Evolutionary conservation across 2,888 invertebrate genomes (phyloP).

Genomic region (Neoascia interrupta): DNA sequence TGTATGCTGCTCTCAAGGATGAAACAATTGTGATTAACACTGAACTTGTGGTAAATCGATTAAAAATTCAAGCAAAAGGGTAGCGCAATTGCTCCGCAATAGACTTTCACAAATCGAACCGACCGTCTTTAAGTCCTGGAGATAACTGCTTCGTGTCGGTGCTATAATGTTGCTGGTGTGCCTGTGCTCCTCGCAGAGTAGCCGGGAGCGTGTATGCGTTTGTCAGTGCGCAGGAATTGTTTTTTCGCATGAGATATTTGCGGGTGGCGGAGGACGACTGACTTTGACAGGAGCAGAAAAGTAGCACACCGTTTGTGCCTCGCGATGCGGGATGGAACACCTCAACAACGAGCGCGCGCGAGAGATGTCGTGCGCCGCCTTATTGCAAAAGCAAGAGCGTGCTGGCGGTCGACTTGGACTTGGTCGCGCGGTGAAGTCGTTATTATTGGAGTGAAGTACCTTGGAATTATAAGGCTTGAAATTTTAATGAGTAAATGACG

Average conservation of each 20-base stretch:
- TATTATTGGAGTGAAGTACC: not conserved
- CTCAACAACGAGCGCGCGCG: constrained; percentile 4
- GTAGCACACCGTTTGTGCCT: constrained; percentile 3
- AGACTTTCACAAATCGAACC: constrained; percentile 49
- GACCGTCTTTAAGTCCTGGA: constrained; percentile 64
- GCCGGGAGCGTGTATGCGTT: constrained; percentile 58
- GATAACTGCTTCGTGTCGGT: constrained; percentile 48
- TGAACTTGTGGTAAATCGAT: constrained; percentile 69
- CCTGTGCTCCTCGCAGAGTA: not conserved
- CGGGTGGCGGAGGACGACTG: not conserved
- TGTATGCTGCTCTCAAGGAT: constrained; percentile 46
- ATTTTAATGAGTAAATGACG: constrained; percentile 39
- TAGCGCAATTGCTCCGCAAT: constrained; percentile 46
- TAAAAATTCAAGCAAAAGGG: constrained; percentile 61
- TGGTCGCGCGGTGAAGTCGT: constrained; percentile 1
- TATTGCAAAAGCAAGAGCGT: not conserved
- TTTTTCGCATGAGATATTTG: constrained; percentile 51
- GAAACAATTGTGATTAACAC: constrained; percentile 64
- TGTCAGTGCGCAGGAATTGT: constrained; percentile 60
- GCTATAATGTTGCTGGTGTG: constrained; percentile 32
- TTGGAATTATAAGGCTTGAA: constrained; percentile 33
- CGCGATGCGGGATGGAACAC: constrained; percentile 10
- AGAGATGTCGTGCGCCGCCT: constrained; percentile 21
- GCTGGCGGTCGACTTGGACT: constrained; percentile 7
- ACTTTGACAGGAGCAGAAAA: constrained; percentile 45